A percentile compares a stretch with the other conserved stretches of the same genome.
phyloP scores from a whole-genome alignment of 2,797 vertebrate species.

The Leucoraja ocellata region DNA sequence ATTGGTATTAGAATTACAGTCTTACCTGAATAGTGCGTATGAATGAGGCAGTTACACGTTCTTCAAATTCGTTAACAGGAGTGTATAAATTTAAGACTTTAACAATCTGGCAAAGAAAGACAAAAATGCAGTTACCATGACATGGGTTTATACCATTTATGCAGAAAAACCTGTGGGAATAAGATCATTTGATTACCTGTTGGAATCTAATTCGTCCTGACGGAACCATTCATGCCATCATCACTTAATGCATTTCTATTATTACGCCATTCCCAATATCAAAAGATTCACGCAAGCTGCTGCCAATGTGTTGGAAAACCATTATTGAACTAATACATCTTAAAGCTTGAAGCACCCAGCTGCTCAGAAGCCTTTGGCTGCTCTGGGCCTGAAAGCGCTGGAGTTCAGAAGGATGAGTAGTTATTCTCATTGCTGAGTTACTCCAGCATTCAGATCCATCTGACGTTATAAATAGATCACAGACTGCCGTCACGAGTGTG shows the following conservation, averaged over 20 bases:
- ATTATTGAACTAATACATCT: background rate
- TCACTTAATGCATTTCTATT: background rate
- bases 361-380: no score
- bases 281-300: background rate
- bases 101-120: conserved; percentile 69
- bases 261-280: background rate
- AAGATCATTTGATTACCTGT: background rate
- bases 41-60: conserved; percentile 86
- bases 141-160: background rate
- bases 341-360: no score
- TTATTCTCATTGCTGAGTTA: no score
- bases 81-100: conserved; percentile 97
- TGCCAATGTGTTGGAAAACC: background rate
- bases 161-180: background rate
- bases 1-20: background rate
- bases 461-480: no score
- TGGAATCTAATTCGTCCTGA: background rate
- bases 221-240: no score
- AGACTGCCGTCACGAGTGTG: background rate
- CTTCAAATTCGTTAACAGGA: conserved; percentile 96
- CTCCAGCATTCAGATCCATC: no score
- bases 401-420: no score
- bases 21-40: conserved; percentile 96
- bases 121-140: background rate
- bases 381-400: no score